Percentiles rank a stretch among this genome's conserved stretches.
These are phyloP conservation scores for Halocynthia aurantium DNA, from an alignment of 23 tunicate genomes.

Conservation along the genomic window DNA sequence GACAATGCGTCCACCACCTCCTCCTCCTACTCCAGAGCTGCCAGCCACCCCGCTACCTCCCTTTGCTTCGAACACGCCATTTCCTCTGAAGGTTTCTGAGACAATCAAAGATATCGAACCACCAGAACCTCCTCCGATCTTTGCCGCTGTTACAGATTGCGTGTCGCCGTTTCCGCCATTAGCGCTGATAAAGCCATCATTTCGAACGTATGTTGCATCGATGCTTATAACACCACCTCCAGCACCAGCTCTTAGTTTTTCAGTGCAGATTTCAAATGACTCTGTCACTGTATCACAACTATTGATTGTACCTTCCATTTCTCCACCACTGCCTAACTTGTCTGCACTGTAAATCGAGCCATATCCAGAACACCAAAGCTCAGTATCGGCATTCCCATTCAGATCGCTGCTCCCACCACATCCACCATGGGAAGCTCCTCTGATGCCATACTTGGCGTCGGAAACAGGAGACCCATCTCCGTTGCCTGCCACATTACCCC, in stretches of 20 bases:
- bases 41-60: slow-evolving; percentile 11
- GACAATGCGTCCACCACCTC: slow-evolving; percentile 18
- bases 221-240: slow-evolving; percentile 17
- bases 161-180: slow-evolving; percentile 8
- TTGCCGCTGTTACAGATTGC: background rate
- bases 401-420: slow-evolving; percentile 12
- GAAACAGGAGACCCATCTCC: slow-evolving; percentile 4
- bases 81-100: slow-evolving; percentile 14
- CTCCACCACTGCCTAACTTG: slow-evolving; percentile 19
- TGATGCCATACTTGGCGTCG: background rate
- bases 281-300: slow-evolving; percentile 1
- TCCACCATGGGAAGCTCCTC: slow-evolving; percentile 26
- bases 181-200: slow-evolving; percentile 17
- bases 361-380: slow-evolving; percentile 14
- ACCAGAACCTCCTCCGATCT: slow-evolving; percentile 25
- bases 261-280: background rate
- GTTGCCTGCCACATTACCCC: slow-evolving; percentile 8
- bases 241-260: slow-evolving; percentile 6
- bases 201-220: slow-evolving; percentile 15
- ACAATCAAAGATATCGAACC: background rate
- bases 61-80: slow-evolving; percentile 2
- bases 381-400: background rate
- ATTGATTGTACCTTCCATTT: background rate
- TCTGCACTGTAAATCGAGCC: slow-evolving; percentile 7
- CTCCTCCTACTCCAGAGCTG: slow-evolving; percentile 10